These are phyloP conservation scores for Leptinotarsa lineolata DNA, from an alignment of 1,140 invertebrate species.

Conservation along the genomic window DNA sequence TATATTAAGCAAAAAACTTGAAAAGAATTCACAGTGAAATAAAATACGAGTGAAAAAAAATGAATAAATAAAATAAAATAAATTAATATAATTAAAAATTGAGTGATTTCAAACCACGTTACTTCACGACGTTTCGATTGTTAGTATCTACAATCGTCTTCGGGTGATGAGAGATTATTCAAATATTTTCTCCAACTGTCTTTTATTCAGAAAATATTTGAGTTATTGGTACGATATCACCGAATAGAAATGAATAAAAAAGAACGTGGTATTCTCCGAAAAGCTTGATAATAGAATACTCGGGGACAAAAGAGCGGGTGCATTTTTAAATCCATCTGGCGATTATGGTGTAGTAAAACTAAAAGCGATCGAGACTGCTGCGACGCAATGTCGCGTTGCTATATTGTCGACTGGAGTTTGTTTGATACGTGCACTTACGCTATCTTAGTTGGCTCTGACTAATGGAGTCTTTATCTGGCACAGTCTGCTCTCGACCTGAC, in stretches of 20 bases:
- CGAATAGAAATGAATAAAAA: slow-evolving; percentile 9
- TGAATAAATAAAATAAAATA: no score
- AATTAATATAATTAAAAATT: no score
- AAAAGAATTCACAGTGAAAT: no score
- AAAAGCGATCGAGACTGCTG: slow-evolving; percentile 38
- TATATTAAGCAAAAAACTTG: no score
- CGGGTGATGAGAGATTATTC: no score
- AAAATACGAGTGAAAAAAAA: no score
- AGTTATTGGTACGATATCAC: slow-evolving; percentile 2
- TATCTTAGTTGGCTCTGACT: slow-evolving; percentile 50
- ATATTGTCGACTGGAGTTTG: slow-evolving; percentile 47
- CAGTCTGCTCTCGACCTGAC: slow-evolving; percentile 27
- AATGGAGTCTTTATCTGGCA: slow-evolving; percentile 52
- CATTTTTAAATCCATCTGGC: slow-evolving; percentile 30
- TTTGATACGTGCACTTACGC: slow-evolving; percentile 52
- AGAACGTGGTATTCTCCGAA: slow-evolving; percentile 20
- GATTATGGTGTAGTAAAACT: slow-evolving; percentile 45
- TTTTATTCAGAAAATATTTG: neutral
- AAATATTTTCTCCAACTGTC: no score
- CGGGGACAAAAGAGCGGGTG: slow-evolving; percentile 26
- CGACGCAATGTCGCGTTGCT: slow-evolving; percentile 44
- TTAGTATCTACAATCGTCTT: no score
- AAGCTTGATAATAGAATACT: slow-evolving; percentile 15
- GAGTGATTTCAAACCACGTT: no score
- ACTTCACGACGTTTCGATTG: no score